Conservation (phyloP, 2,797 vertebrate species). For the Anguilla pacifica region DNA sequence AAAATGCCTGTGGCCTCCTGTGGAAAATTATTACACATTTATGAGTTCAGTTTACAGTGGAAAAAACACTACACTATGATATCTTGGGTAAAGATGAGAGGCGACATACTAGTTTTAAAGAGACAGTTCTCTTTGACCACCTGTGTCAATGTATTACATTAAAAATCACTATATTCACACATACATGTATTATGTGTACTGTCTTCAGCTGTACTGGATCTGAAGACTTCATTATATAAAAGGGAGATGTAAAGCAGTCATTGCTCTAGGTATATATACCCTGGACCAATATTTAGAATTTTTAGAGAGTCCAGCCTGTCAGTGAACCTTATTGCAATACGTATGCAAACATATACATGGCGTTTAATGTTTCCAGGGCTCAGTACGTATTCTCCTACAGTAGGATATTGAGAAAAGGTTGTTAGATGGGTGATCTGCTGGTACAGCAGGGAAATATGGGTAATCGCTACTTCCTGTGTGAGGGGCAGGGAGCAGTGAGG, state of each 20-base stretch:
- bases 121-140: constrained; percentile 36
- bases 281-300: neutral
- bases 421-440: neutral
- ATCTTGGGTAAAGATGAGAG: neutral
- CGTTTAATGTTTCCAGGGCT: constrained; percentile 11
- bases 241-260: neutral
- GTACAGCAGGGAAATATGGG: constrained; percentile 18
- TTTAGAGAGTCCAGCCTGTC: neutral
- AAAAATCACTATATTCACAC: constrained; percentile 17
- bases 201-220: neutral
- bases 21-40: too few species aligned
- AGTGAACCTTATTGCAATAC: neutral
- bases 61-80: neutral
- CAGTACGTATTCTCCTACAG: neutral
- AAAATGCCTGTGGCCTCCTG: neutral
- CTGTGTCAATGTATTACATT: neutral
- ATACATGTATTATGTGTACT: neutral
- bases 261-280: neutral
- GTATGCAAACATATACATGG: neutral
- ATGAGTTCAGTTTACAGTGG: neutral
- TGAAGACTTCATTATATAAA: constrained; percentile 13
- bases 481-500: neutral
- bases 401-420: constrained; percentile 20
- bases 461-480: constrained; percentile 23
- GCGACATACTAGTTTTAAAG: constrained; percentile 27